These are phyloP conservation scores for Labia minor DNA, from an alignment of 2,888 invertebrate species.

Conservation along the genomic window DNA sequence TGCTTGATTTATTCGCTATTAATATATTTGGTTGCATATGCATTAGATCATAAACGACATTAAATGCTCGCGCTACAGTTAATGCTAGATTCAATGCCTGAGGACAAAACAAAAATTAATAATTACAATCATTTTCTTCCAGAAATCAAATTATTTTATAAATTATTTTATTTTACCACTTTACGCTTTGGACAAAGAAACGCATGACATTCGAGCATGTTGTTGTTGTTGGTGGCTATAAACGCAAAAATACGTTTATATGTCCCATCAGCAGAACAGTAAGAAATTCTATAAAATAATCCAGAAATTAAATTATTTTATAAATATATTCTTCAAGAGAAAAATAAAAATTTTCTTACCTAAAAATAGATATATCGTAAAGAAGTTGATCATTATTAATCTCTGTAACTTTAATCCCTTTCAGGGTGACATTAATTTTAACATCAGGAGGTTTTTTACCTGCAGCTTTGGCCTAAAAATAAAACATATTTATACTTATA, in stretches of 20 bases:
- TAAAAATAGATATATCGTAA: conserved; percentile 73
- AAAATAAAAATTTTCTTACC: conserved; percentile 47
- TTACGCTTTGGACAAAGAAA: conserved; percentile 73
- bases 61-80: neutral
- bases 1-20: neutral
- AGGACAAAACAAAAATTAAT: neutral
- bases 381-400: conserved; percentile 56
- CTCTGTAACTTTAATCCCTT: conserved; percentile 67
- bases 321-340: conserved; percentile 17
- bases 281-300: conserved; percentile 62
- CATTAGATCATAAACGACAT: neutral
- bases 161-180: conserved; percentile 47
- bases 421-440: conserved; percentile 59
- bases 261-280: conserved; percentile 77
- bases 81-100: neutral
- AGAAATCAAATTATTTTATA: conserved; percentile 15
- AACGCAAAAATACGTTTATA: conserved; percentile 82
- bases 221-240: conserved; percentile 57
- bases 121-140: no score
- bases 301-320: conserved; percentile 19
- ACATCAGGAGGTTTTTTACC: conserved; percentile 51
- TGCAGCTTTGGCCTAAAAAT: conserved; percentile 43
- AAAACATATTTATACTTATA: no score
- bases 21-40: neutral
- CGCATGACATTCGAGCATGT: conserved; percentile 75